Percentiles rank a stretch among this genome's conserved stretches.
These are phyloP conservation scores for Ceryle rudis DNA, from an alignment of 2,797 vertebrate genomes.

Conservation along the genomic window DNA sequence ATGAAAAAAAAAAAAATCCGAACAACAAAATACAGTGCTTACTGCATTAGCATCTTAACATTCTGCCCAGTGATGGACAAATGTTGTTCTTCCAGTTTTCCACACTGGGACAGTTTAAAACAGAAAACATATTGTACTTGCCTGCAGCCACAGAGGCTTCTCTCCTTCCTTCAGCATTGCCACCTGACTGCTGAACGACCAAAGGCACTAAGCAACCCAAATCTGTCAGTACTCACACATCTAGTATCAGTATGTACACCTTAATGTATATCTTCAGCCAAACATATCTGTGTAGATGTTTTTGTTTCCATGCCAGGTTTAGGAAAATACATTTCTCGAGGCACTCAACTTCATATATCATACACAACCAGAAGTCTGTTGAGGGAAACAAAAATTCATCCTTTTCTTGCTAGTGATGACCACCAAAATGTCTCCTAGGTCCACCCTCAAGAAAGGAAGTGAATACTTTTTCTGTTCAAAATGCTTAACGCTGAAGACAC, in stretches of 20 bases:
- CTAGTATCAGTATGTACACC: accelerated
- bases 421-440: not conserved
- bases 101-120: not conserved
- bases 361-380: not conserved
- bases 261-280: not conserved
- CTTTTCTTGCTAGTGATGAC: not conserved
- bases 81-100: not conserved
- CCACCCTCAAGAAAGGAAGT: not conserved
- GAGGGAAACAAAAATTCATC: not conserved
- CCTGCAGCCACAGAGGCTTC: not conserved
- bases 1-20: accelerated
- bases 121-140: not conserved
- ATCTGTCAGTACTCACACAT: accelerated
- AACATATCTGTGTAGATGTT: accelerated
- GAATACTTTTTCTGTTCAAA: not conserved
- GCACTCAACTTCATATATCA: not conserved
- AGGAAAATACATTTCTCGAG: not conserved
- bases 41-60: not conserved
- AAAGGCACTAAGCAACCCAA: not conserved
- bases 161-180: not conserved
- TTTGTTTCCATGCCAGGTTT: not conserved
- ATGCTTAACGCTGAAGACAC: not conserved
- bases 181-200: not conserved
- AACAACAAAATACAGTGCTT: not conserved
- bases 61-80: not conserved